These are phyloP conservation scores for Nebria brevicollis DNA, from an alignment of 2,888 invertebrate genomes.

Conservation along the genomic window DNA sequence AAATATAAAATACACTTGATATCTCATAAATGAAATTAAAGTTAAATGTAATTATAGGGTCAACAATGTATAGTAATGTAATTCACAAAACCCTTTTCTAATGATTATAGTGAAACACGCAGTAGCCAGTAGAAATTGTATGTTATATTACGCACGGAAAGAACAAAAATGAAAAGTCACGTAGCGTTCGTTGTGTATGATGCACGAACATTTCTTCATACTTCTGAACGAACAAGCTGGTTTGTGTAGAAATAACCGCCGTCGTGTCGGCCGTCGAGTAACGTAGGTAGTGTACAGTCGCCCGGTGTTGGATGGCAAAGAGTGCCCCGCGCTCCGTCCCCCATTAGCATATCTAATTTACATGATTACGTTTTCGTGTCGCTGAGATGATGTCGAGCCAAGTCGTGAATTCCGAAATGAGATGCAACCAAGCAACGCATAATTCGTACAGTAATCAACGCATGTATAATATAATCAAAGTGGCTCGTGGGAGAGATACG, in stretches of 20 bases:
- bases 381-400: slow-evolving; percentile 54
- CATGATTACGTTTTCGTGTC: slow-evolving; percentile 60
- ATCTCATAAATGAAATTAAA: background rate
- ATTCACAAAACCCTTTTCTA: background rate
- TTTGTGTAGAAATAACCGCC: background rate
- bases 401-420: slow-evolving; percentile 35
- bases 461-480: slow-evolving; percentile 47
- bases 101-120: background rate
- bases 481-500: slow-evolving; percentile 23
- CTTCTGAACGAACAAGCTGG: background rate
- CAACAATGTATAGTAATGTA: background rate
- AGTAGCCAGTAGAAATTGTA: background rate
- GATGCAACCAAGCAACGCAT: slow-evolving; percentile 41
- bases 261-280: background rate
- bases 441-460: slow-evolving; percentile 40
- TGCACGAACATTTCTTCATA: background rate
- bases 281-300: background rate
- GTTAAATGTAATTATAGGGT: background rate
- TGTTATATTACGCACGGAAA: background rate
- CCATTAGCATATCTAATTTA: slow-evolving; percentile 59
- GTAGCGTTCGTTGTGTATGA: background rate
- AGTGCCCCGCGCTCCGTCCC: slow-evolving; percentile 34
- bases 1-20: too few relatives aligned
- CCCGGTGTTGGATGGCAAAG: slow-evolving; percentile 47
- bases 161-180: background rate